Evolutionary conservation across 2,113 vertebrate genomes (phyloP), one percentile per base, ranked within the genome.

Genomic region (Grammomys dolichurus): DNA sequence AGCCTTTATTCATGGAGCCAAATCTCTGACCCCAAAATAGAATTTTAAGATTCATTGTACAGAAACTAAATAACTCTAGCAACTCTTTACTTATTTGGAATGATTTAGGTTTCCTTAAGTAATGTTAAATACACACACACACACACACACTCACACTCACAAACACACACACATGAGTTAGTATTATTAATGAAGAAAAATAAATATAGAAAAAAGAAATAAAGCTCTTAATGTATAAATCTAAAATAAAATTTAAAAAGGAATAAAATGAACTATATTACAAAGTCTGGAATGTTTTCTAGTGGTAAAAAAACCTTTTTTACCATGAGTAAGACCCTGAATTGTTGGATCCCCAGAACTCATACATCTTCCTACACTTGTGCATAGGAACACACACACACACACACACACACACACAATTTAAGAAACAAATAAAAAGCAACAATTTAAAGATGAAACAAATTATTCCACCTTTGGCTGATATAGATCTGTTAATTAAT

Each of bases 1-100:
- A 24, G 31, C 22, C 36, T 82, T 40, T 60, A 60, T 22, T 40
- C 51, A 40, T 51, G 22, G 60, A 24, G 60, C 24, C 60, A 63
- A 26, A 5, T 58, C 33, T 60, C 51, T 73, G 11, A 51, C 26
- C 43, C 11, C 58, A 11, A 93, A n/a, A 19, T 12, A 77, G 17
- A 11, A 85, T 82, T 72, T 92, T 78, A 54, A 90, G 90, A 31
- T 58, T 94, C n/a, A 92, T 85, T 87, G 6, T 85, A 77, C 58
- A 86, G 11, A 4, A 84, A 4, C 17, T 93, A 60, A 86, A 65
- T 46, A 36, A 51, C 16, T 87, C 89, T 22, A 93, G 40, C 36
- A 87, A 33, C 19, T 87, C 58, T 86, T 65, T 81, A 17, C 0
- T 76, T 86, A 82, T 67, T 72, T 92, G 90, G 17, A 97, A 69